Evolutionary conservation across 2,113 vertebrate genomes (phyloP).

Genomic region (Psilopsiagon aymara): DNA sequence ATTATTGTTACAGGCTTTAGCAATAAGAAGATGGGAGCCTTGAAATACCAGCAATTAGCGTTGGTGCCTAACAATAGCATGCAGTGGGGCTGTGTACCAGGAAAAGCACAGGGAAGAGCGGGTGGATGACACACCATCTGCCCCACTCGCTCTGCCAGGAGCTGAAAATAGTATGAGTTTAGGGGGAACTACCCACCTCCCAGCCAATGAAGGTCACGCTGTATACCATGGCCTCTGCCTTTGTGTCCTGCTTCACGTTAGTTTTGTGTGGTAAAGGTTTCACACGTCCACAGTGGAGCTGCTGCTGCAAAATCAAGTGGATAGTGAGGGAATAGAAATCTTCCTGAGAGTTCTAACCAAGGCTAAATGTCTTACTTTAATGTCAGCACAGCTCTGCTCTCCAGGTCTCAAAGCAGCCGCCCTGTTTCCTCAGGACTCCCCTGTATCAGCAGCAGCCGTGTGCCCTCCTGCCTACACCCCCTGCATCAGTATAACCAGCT

Average conservation of each 20-base stretch:
- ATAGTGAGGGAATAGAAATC: neutral
- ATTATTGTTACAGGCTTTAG: conserved; percentile 64
- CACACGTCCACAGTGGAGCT: neutral
- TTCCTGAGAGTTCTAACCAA: accelerated
- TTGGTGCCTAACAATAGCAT: conserved; percentile 48
- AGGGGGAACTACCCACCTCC: neutral
- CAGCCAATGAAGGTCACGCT: neutral
- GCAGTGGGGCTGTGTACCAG: conserved; percentile 14
- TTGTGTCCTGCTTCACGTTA: accelerated
- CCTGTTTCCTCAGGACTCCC: neutral
- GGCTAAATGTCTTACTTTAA: neutral
- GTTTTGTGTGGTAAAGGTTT: neutral
- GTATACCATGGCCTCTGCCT: accelerated
- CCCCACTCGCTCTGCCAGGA: neutral
- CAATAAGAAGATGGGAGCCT: conserved; percentile 52
- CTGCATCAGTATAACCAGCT: neutral
- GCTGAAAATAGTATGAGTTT: neutral
- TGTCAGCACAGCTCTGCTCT: neutral
- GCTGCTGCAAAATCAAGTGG: neutral
- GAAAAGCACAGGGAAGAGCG: neutral
- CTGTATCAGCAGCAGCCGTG: neutral
- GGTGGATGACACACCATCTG: conserved; percentile 49
- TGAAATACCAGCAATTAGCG: conserved; percentile 55
- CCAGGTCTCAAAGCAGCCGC: neutral
- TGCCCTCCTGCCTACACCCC: neutral